A percentile compares a stretch with the other conserved stretches of the same genome.
Conservation (phyloP, 2,113 vertebrate genomes). For the Gadus macrocephalus region DNA sequence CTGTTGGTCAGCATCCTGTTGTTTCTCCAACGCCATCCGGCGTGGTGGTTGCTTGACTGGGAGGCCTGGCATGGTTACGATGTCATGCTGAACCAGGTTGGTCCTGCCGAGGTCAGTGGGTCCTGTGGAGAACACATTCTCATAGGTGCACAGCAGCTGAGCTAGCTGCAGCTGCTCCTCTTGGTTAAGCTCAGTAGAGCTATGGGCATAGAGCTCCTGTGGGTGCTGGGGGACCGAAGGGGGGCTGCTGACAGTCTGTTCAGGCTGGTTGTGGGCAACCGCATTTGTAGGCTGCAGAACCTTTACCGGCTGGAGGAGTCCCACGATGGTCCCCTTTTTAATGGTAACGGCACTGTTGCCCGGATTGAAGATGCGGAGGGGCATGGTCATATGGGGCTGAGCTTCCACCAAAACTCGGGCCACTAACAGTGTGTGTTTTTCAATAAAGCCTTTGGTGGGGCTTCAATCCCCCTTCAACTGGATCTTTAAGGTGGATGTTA, state of each 20-base stretch:
- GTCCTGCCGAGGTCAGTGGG: slow-evolving; percentile 27
- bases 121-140: slow-evolving; percentile 11
- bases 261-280: no score
- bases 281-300: no score
- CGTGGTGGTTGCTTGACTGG: slow-evolving; percentile 31
- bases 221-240: slow-evolving; percentile 21
- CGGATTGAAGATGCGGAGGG: no score
- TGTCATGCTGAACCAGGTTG: slow-evolving; percentile 39
- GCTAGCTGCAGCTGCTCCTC: background rate
- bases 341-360: no score
- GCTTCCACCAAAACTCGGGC: no score
- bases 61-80: background rate
- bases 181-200: background rate
- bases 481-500: no score
- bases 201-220: slow-evolving; percentile 24
- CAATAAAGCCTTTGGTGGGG: no score
- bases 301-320: no score
- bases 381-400: no score
- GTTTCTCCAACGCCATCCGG: slow-evolving; percentile 24
- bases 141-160: slow-evolving; percentile 10
- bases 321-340: no score
- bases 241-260: background rate
- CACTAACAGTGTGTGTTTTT: no score
- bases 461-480: no score
- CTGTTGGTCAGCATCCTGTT: slow-evolving; percentile 11